Percentiles rank a stretch among this genome's conserved stretches.
These are phyloP conservation scores for Chrysolina haemoptera DNA, from an alignment of 2,888 invertebrate species.

Conservation along the genomic window DNA sequence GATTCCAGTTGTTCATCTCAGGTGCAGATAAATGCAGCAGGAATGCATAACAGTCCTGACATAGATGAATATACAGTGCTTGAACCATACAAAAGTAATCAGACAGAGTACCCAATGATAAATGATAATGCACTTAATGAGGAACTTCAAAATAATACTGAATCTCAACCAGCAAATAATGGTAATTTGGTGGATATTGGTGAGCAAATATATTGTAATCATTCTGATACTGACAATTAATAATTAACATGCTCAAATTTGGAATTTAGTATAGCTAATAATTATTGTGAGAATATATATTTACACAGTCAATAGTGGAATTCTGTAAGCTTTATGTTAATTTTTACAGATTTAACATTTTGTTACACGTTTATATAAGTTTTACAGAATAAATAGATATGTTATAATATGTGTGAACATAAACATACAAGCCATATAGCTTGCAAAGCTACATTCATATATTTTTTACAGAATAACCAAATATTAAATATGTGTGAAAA, in stretches of 20 bases:
- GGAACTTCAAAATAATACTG: slow-evolving; percentile 10
- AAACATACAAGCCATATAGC: background rate
- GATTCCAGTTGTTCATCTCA: slow-evolving; percentile 13
- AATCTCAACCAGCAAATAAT: slow-evolving; percentile 1
- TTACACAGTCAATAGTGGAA: too few species aligned
- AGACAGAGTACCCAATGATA: too few species aligned
- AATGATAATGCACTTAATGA: background rate
- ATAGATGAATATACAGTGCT: background rate
- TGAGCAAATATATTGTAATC: slow-evolving; percentile 8
- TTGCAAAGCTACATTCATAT: background rate
- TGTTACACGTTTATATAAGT: too few species aligned
- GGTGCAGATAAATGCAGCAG: slow-evolving; percentile 6
- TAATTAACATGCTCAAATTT: background rate
- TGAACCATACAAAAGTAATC: too few species aligned
- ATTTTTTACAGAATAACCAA: background rate
- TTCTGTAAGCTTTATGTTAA: too few species aligned
- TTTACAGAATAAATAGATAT: too few species aligned
- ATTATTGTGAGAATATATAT: too few species aligned
- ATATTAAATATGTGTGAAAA: too few species aligned
- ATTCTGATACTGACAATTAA: background rate
- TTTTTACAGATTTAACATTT: too few species aligned
- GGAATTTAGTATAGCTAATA: too few species aligned
- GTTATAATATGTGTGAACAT: too few species aligned
- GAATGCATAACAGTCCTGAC: background rate
- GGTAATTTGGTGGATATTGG: slow-evolving; percentile 13